phyloP scores from a whole-genome alignment of 2,113 vertebrate genomes.

The Cochlearius cochlearius region DNA sequence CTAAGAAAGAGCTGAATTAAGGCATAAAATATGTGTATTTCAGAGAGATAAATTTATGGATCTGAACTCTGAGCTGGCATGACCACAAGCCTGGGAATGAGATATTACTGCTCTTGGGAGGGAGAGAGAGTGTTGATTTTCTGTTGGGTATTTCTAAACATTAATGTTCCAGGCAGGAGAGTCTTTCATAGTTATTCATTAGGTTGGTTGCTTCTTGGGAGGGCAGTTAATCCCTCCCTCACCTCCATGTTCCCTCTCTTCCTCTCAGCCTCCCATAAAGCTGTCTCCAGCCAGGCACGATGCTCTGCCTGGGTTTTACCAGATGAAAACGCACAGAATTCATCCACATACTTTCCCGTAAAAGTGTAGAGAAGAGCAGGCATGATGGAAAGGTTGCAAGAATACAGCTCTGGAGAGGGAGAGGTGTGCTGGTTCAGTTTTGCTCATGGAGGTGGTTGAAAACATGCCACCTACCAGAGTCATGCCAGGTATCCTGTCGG shows the following conservation, averaged over 20 bases:
- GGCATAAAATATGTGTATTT: not conserved
- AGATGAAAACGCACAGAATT: not conserved
- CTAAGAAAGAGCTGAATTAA: not conserved
- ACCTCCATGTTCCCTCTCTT: not conserved
- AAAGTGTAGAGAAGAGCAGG: not conserved
- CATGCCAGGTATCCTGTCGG: not conserved
- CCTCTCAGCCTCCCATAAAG: not conserved
- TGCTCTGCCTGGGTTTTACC: not conserved
- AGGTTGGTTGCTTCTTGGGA: not conserved
- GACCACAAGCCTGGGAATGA: not conserved
- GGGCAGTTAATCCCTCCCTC: not conserved
- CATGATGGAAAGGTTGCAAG: not conserved
- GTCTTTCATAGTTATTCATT: constrained; percentile 29
- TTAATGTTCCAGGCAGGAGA: not conserved
- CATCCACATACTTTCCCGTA: not conserved
- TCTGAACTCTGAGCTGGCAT: not conserved
- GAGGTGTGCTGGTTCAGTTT: not conserved
- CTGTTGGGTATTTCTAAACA: constrained; percentile 12
- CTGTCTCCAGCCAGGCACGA: not conserved
- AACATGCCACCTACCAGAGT: not conserved
- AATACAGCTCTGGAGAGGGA: not conserved
- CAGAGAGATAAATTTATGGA: constrained; percentile 4
- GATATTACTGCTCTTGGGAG: not conserved
- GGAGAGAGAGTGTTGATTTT: not conserved
- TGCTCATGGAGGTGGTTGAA: not conserved